Evolutionary conservation across 2,888 invertebrate genomes (phyloP).

Genomic region (Hydriomena furcata): DNA sequence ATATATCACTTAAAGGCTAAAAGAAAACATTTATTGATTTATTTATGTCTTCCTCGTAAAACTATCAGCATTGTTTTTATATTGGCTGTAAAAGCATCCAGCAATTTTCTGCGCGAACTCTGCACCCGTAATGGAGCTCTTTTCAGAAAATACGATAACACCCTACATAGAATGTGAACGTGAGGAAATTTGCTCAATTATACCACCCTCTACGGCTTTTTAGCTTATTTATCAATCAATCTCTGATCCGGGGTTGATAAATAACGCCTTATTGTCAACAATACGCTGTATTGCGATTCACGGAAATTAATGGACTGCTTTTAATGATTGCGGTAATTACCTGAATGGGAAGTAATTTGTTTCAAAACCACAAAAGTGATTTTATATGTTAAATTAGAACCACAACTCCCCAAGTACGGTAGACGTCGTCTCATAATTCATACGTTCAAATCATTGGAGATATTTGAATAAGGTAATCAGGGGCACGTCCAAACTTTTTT

Average conservation of each 20-base stretch:
- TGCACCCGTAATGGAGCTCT: conserved; percentile 46
- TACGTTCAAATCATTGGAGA: too few relatives aligned
- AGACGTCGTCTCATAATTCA: too few relatives aligned
- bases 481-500: too few relatives aligned
- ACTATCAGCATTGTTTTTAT: too few relatives aligned
- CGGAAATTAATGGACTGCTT: conserved; percentile 56
- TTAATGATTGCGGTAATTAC: conserved; percentile 32
- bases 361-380: background rate
- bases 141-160: conserved; percentile 59
- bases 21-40: too few relatives aligned
- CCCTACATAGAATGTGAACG: conserved; percentile 59
- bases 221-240: conserved; percentile 80
- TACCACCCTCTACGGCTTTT: conserved; percentile 72
- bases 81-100: background rate
- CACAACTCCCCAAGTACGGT: too few relatives aligned
- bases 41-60: too few relatives aligned
- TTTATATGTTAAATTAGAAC: too few relatives aligned
- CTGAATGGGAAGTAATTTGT: conserved; percentile 14
- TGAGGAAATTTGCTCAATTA: conserved; percentile 80
- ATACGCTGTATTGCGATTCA: conserved; percentile 46
- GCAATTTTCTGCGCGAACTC: background rate
- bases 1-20: too few relatives aligned
- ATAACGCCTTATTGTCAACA: conserved; percentile 61
- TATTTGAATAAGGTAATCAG: too few relatives aligned
- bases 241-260: conserved; percentile 71